Evolutionary conservation across 2,888 invertebrate species (phyloP).

Genomic region (Rhyacophila evoluta): DNA sequence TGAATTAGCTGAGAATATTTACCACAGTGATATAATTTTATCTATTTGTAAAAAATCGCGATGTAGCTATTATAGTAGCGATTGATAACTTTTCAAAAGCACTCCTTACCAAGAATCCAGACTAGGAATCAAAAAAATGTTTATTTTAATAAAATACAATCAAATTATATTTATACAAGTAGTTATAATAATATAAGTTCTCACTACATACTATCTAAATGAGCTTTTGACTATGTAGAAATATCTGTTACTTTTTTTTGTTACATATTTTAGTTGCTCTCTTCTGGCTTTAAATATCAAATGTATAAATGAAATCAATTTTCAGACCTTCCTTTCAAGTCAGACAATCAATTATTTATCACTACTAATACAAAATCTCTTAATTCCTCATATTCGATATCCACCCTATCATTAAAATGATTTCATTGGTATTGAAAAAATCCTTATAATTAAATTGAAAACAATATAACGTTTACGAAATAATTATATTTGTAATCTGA

Average conservation of each 20-base stretch:
- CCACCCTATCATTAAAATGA: constrained; percentile 6
- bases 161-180: constrained; percentile 10
- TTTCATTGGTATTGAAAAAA: constrained; percentile 10
- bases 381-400: constrained; percentile 18
- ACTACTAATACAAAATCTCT: constrained; percentile 11
- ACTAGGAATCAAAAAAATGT: neutral
- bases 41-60: too few relatives aligned
- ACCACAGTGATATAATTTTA: neutral
- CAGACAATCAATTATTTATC: constrained; percentile 7
- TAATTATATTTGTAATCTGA: neutral
- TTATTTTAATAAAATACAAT: neutral
- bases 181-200: neutral
- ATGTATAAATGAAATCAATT: constrained; percentile 24
- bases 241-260: constrained; percentile 15
- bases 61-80: too few relatives aligned
- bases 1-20: neutral
- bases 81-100: neutral
- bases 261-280: constrained; percentile 8
- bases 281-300: constrained; percentile 19
- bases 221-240: constrained; percentile 14
- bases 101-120: neutral
- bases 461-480: neutral
- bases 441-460: neutral
- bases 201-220: constrained; percentile 6
- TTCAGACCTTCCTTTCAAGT: neutral